phyloP scores from a whole-genome alignment of 2,113 vertebrate species.

The Onychorhynchus coronatus region DNA sequence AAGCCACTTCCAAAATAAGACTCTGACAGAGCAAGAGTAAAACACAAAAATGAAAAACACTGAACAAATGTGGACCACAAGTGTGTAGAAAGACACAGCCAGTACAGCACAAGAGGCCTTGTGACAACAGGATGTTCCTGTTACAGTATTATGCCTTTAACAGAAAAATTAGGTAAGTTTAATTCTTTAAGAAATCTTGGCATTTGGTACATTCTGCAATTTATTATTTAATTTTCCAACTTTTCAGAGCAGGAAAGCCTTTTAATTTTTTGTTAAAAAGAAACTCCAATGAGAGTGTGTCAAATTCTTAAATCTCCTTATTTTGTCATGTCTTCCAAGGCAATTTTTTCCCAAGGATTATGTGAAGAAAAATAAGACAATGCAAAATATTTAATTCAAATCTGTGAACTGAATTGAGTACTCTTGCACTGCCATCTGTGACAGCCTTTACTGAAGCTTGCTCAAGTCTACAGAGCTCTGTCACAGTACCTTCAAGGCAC shows the following conservation, averaged over 20 bases:
- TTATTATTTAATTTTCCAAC: not conserved
- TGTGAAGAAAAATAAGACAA: not conserved
- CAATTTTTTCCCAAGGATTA: not conserved
- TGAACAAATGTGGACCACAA: not conserved
- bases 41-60: not conserved
- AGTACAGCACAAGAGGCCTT: not conserved
- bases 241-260: not conserved
- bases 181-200: not conserved
- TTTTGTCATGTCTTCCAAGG: not conserved
- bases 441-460: not conserved
- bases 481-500: not conserved
- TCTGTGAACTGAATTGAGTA: not conserved
- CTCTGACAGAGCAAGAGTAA: not conserved
- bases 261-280: not conserved
- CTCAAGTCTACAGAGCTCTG: not conserved
- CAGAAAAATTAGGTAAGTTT: not conserved
- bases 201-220: not conserved
- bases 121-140: not conserved
- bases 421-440: not conserved
- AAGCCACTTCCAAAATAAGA: slow-evolving; percentile 11
- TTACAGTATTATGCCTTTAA: not conserved
- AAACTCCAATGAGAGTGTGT: not conserved
- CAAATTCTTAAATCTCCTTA: not conserved
- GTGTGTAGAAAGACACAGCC: not conserved
- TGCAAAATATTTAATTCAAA: not conserved